Conservation (phyloP, 2,113 vertebrate genomes). For the Panthera uncia region DNA sequence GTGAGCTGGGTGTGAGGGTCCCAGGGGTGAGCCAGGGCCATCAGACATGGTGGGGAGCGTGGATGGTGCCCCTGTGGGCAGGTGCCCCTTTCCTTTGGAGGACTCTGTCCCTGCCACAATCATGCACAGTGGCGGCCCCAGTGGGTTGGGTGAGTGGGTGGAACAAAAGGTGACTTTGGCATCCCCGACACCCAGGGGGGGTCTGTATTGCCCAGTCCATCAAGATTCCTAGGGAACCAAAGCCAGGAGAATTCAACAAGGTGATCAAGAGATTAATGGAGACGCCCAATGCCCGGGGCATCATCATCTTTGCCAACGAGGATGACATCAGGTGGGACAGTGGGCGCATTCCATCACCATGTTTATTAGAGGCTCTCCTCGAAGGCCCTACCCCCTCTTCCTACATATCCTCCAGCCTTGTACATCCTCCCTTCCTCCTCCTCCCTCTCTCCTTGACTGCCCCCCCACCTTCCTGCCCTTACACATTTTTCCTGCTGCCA, state of each 20-base stretch:
- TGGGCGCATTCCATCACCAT: fast-evolving
- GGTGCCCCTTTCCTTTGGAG: neutral
- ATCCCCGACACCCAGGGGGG: constrained; percentile 74
- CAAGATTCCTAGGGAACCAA: constrained; percentile 89
- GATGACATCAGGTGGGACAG: constrained; percentile 88
- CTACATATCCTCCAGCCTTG: too few species aligned
- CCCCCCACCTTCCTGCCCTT: fast-evolving
- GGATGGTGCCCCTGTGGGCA: neutral
- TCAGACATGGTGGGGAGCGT: too few species aligned
- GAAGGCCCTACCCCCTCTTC: neutral
- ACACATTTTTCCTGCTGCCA: neutral
- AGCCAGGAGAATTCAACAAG: constrained; percentile 87
- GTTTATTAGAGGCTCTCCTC: neutral
- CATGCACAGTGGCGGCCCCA: fast-evolving
- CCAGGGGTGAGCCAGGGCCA: fast-evolving
- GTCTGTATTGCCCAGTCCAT: constrained; percentile 87
- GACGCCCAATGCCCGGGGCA: constrained; percentile 87
- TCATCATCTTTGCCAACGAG: constrained; percentile 90
- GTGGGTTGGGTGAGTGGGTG: neutral
- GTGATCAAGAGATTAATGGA: constrained; percentile 88
- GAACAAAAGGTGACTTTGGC: neutral
- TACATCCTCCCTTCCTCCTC: too few species aligned
- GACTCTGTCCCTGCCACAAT: neutral
- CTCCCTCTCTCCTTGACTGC: neutral
- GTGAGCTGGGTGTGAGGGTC: constrained; percentile 77